Evolutionary conservation across 1,140 invertebrate genomes (phyloP).

Genomic region (Drosophila funebris): DNA sequence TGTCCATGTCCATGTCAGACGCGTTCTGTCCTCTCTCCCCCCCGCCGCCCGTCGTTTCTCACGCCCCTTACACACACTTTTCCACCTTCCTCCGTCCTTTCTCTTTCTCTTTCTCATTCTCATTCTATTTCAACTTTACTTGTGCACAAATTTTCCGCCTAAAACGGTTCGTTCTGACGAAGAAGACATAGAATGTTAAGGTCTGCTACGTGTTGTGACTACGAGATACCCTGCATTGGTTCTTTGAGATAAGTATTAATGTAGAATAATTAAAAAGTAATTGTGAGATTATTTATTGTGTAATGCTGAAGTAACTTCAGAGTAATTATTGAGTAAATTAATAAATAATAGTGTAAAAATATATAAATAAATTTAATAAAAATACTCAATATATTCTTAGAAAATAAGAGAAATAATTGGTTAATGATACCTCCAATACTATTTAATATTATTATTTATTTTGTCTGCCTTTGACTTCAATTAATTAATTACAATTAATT

Average conservation of each 20-base stretch:
- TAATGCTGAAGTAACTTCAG: no score
- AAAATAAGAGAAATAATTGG: no score
- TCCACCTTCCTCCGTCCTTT: neutral
- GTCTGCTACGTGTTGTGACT: neutral
- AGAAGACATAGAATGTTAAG: neutral
- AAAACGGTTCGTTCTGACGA: slow-evolving; percentile 8
- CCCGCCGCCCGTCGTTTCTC: neutral
- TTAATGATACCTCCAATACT: no score
- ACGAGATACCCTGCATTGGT: slow-evolving; percentile 7
- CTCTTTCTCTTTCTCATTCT: neutral
- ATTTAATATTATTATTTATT: no score
- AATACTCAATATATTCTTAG: no score
- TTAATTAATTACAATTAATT: no score
- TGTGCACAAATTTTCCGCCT: slow-evolving; percentile 19
- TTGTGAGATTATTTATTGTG: no score
- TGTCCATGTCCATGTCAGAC: slow-evolving; percentile 19
- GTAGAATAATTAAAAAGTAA: no score
- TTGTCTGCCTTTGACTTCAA: no score
- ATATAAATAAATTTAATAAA: no score
- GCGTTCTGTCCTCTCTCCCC: neutral
- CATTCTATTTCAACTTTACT: neutral
- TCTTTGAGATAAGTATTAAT: no score
- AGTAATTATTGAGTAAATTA: no score
- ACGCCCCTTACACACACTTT: neutral
- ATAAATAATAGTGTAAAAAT: neutral